Percentiles rank a stretch among this genome's conserved stretches.
Conservation (phyloP, 2,797 vertebrate genomes). For the Sebastes kiyomatsui region DNA sequence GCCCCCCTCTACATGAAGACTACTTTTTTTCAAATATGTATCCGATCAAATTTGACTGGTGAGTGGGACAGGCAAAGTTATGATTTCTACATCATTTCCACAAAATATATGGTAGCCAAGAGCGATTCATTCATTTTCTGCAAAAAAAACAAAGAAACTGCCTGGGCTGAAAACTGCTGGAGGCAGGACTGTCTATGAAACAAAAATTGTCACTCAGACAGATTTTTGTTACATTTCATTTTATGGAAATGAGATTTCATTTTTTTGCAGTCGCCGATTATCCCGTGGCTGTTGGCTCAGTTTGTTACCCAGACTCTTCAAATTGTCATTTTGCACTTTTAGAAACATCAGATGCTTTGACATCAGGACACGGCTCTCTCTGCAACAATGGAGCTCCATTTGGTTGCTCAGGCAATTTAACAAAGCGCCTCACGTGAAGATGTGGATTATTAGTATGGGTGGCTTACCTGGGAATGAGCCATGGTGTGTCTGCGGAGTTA, state of each 20-base stretch:
- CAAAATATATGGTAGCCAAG: conserved; percentile 6
- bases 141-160: conserved; percentile 25
- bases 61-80: conserved; percentile 17
- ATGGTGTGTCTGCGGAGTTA: conserved; percentile 16
- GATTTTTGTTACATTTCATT: conserved; percentile 58
- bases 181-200: conserved; percentile 31
- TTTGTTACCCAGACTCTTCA: conserved; percentile 42
- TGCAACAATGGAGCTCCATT: not conserved
- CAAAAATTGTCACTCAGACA: conserved; percentile 41
- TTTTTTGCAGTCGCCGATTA: conserved; percentile 30
- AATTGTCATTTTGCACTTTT: conserved; percentile 42
- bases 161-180: conserved; percentile 23
- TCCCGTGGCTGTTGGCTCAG: conserved; percentile 43
- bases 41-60: conserved; percentile 17
- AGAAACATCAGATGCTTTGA: conserved; percentile 28
- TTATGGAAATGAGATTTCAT: conserved; percentile 61
- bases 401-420: conserved; percentile 3
- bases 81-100: conserved; percentile 29
- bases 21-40: not conserved
- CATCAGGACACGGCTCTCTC: conserved; percentile 4
- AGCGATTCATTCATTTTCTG: conserved; percentile 28
- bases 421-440: conserved; percentile 2
- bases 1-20: not conserved
- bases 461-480: conserved; percentile 33
- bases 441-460: conserved; percentile 6